Evolutionary conservation across 2,797 vertebrate species (phyloP), one percentile per base, ranked within the genome.

Genomic region (Oryzias dopingdopingensis): DNA sequence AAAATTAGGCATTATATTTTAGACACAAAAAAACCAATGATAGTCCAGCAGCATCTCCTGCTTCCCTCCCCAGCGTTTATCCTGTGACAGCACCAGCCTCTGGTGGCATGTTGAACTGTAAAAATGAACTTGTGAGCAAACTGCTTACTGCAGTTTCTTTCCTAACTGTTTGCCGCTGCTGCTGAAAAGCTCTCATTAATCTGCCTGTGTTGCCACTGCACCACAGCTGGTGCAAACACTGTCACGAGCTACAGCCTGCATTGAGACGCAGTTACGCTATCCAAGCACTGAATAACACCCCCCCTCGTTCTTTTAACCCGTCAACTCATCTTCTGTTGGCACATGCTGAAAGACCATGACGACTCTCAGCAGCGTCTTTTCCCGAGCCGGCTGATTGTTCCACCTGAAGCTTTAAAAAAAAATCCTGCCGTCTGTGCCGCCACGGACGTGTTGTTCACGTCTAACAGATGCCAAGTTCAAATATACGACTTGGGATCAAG

Each of bases 161-260:
- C 54, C 44, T 17, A 56, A 67, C 59, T 60, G 61, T 62, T 73
- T 70, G 46, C 49, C 23, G 50, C 32, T n/a, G 26, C 20, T 58
- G 66, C 64, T 52, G 49, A 47, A 62, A 59, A 63, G 63, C 55
- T 72, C 62, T 76, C 59, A 84, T 81, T 75, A 79, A 82, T 83
- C 72, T 76, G 77, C 76, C 69, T 2, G 64, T 79, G 79, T 79
- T 84, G 65, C 83, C 80, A 73, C 74, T 88, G 87, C 85, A 85
- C 66, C 85, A 86, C 75, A 77, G 79, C 80, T 76, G 77, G 72
- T 66, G 78, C 70, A 70, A 77, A 79, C 62, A 77, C 49, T 75
- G 87, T 86, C 87, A 88, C 82, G 79, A 82, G 80, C 81, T 76
- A 50, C 65, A 66, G 72, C 67, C 84, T 83, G 82, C 80, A 82